phyloP scores from a whole-genome alignment of 2,888 invertebrate species.

The Drosophila algonquin region DNA sequence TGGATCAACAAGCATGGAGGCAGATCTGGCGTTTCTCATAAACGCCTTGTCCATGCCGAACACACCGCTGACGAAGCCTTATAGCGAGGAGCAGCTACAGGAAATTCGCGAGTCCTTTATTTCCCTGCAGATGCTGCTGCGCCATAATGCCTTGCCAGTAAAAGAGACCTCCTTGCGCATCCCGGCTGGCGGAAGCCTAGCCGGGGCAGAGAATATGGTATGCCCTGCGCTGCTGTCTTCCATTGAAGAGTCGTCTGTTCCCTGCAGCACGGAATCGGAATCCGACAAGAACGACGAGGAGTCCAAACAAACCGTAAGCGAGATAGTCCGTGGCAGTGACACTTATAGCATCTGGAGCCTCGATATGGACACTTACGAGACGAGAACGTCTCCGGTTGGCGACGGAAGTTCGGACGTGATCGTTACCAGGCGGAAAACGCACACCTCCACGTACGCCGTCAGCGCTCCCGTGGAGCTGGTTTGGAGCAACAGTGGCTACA shows the following conservation, averaged over 20 bases:
- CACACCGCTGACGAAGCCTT: constrained; percentile 42
- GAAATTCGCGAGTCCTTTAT: constrained; percentile 64
- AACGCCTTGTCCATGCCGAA: constrained; percentile 50
- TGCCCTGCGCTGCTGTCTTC: constrained; percentile 17
- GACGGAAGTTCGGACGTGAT: neutral
- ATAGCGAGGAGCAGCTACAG: constrained; percentile 41
- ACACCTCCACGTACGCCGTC: constrained; percentile 41
- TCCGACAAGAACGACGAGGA: neutral
- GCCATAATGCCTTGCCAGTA: constrained; percentile 1
- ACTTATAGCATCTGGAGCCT: neutral
- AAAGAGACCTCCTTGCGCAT: neutral
- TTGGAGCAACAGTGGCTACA: constrained; percentile 52
- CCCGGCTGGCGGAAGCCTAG: constrained; percentile 45
- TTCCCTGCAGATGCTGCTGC: constrained; percentile 42
- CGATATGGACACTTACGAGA: neutral
- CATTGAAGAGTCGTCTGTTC: neutral
- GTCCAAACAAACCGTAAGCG: neutral
- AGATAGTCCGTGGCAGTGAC: neutral
- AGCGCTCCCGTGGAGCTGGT: constrained; percentile 56
- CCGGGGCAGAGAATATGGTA: neutral
- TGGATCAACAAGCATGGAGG: constrained; percentile 48
- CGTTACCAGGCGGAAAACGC: constrained; percentile 9
- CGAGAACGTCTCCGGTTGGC: neutral
- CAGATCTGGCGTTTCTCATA: constrained; percentile 63
- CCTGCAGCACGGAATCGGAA: neutral